phyloP scores from a whole-genome alignment of 2,113 vertebrate species.

The Paraplagusia blochii region DNA sequence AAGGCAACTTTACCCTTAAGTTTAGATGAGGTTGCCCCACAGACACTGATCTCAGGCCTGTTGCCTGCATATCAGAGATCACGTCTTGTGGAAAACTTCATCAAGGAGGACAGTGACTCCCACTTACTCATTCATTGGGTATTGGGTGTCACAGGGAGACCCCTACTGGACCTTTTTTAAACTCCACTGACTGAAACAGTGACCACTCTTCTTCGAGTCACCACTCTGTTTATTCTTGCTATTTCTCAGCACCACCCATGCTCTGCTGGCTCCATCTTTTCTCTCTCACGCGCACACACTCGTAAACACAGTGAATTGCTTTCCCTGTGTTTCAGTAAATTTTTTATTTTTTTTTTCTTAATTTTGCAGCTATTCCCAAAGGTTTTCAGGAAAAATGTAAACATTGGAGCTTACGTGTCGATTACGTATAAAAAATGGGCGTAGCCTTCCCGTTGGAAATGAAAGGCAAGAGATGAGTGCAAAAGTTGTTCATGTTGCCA shows the following conservation, averaged over 20 bases:
- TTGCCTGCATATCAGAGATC: constrained; percentile 16
- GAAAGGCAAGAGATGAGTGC: no score
- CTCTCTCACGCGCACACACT: constrained; percentile 4
- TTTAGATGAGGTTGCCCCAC: constrained; percentile 37
- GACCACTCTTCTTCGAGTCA: constrained; percentile 42
- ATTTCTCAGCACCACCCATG: constrained; percentile 26
- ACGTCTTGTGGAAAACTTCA: constrained; percentile 36
- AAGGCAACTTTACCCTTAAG: no score
- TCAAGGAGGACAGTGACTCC: constrained; percentile 10
- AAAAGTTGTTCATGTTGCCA: no score
- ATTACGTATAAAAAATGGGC: no score
- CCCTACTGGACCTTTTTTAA: constrained; percentile 55
- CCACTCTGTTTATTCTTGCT: constrained; percentile 45
- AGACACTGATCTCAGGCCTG: constrained; percentile 46
- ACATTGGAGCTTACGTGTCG: no score
- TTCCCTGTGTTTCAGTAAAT: neutral
- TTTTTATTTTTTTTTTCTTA: no score
- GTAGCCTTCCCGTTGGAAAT: no score
- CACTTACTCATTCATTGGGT: constrained; percentile 6
- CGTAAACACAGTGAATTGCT: neutral
- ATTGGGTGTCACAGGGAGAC: constrained; percentile 17
- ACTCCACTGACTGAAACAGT: constrained; percentile 47
- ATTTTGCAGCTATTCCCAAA: no score
- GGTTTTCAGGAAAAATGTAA: no score
- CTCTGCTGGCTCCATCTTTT: constrained; percentile 28